These are phyloP conservation scores for Urosaurus nigricauda DNA, from an alignment of 2,797 vertebrate genomes.

Conservation along the genomic window DNA sequence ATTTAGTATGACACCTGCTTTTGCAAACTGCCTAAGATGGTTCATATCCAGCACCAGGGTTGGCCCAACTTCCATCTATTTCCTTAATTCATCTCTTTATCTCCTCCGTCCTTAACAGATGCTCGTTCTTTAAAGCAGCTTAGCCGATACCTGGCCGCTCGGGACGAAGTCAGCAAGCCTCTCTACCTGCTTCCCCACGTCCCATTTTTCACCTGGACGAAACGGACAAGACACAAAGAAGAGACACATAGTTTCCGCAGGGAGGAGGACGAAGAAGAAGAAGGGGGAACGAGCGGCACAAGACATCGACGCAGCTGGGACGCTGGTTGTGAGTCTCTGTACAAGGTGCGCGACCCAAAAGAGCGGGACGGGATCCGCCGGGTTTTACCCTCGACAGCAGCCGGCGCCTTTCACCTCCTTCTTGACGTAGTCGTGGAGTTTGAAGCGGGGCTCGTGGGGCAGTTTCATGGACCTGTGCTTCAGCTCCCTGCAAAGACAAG, in stretches of 20 bases:
- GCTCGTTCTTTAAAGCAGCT: no score
- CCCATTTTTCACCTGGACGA: conserved; percentile 51
- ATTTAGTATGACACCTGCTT: background rate
- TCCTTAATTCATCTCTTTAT: no score
- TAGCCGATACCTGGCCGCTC: background rate
- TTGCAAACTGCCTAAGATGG: no score
- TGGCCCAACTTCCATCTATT: no score
- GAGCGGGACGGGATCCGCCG: background rate
- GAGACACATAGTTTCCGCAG: conserved; percentile 68
- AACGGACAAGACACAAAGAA: conserved; percentile 61
- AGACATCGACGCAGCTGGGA: background rate
- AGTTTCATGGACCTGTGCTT: conserved; percentile 88
- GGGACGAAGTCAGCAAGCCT: background rate
- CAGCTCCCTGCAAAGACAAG: conserved; percentile 84
- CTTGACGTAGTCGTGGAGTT: conserved; percentile 91
- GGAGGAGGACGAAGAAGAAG: conserved; percentile 22
- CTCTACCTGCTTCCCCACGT: conserved; percentile 8
- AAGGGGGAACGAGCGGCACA: conserved; percentile 30
- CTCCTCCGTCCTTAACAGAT: no score
- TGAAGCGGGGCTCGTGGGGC: conserved; percentile 88
- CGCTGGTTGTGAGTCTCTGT: conserved; percentile 67
- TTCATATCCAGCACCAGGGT: no score
- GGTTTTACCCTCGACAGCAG: conserved; percentile 87
- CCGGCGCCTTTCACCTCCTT: conserved; percentile 86
- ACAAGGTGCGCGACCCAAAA: conserved; percentile 10